These are phyloP conservation scores for Cottoperca gobio DNA, from an alignment of 2,797 vertebrate genomes.

Conservation along the genomic window DNA sequence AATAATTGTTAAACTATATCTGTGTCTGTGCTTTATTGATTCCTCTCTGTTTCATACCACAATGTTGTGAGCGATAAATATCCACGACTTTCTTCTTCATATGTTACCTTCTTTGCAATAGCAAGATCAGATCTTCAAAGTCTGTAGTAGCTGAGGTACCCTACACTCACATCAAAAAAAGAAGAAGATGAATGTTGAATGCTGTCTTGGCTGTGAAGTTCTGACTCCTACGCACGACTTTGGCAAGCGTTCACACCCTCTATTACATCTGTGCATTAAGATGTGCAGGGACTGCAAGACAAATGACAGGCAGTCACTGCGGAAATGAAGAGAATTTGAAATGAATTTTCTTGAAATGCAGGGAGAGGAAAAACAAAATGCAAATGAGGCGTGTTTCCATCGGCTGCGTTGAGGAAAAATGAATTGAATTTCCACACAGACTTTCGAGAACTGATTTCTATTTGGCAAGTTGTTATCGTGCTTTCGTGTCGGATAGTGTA, in stretches of 20 bases:
- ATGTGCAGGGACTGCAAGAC: slow-evolving; percentile 18
- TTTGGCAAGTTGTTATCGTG: slow-evolving; percentile 36
- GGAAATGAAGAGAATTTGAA: slow-evolving; percentile 37
- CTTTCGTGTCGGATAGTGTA: slow-evolving; percentile 20
- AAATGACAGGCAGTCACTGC: slow-evolving; percentile 35
- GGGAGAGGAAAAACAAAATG: slow-evolving; percentile 38
- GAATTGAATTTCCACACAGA: slow-evolving; percentile 47
- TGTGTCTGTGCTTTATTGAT: too few species aligned
- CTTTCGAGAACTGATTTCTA: slow-evolving; percentile 46
- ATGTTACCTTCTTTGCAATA: slow-evolving; percentile 69
- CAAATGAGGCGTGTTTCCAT: slow-evolving; percentile 57
- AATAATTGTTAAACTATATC: too few species aligned
- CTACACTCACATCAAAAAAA: slow-evolving; percentile 64
- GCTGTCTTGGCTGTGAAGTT: slow-evolving; percentile 68
- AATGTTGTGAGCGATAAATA: too few species aligned
- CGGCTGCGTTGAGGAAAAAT: slow-evolving; percentile 33
- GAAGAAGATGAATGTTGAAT: slow-evolving; percentile 75
- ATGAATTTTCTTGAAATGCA: slow-evolving; percentile 50
- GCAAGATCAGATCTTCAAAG: slow-evolving; percentile 70
- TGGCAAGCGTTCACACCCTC: slow-evolving; percentile 55
- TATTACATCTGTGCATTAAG: slow-evolving; percentile 59
- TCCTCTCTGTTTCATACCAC: too few species aligned
- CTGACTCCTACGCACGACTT: slow-evolving; percentile 62
- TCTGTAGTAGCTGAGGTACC: slow-evolving; percentile 53
- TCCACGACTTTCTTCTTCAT: too few species aligned